Conservation (phyloP, 35 echinoderm and acorn worm genomes). For the Diadema setosum region DNA sequence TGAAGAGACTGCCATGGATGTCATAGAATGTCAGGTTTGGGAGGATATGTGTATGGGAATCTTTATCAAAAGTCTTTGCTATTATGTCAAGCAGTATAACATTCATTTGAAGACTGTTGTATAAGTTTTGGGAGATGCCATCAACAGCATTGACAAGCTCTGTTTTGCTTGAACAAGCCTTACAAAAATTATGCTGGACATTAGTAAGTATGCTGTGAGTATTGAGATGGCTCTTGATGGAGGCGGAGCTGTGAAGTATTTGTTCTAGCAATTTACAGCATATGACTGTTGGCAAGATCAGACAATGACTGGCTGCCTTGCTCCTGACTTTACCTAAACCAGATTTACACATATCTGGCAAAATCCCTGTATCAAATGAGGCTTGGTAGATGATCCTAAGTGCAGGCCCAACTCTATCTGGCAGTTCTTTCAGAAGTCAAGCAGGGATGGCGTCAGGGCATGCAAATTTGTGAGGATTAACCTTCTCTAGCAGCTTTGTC, state of each 20-base stretch:
- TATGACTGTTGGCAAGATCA: background rate
- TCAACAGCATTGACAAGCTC: background rate
- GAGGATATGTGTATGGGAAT: constrained; percentile 17
- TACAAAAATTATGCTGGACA: constrained; percentile 8
- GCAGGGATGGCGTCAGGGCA: constrained; percentile 52
- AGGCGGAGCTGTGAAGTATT: background rate
- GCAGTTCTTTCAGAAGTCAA: constrained; percentile 39
- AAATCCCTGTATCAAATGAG: background rate
- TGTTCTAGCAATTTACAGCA: constrained; percentile 39
- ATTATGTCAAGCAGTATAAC: constrained; percentile 51
- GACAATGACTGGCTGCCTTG: background rate
- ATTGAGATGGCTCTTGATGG: background rate
- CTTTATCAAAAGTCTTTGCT: constrained; percentile 65
- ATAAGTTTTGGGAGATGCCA: background rate
- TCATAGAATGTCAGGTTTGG: constrained; percentile 15
- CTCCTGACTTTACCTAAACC: background rate
- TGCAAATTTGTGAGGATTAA: constrained; percentile 56
- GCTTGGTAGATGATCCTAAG: constrained; percentile 38
- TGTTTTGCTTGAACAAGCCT: constrained; percentile 2
- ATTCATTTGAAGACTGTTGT: background rate
- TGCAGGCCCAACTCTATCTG: constrained; percentile 3
- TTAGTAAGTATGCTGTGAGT: background rate
- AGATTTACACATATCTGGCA: constrained; percentile 34
- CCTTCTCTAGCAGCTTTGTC: constrained; percentile 33
- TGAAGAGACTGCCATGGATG: background rate